Percentiles rank a stretch among this genome's conserved stretches.
These are phyloP conservation scores for Aspidapion aeneum DNA, from an alignment of 2,888 invertebrate species.

Conservation along the genomic window DNA sequence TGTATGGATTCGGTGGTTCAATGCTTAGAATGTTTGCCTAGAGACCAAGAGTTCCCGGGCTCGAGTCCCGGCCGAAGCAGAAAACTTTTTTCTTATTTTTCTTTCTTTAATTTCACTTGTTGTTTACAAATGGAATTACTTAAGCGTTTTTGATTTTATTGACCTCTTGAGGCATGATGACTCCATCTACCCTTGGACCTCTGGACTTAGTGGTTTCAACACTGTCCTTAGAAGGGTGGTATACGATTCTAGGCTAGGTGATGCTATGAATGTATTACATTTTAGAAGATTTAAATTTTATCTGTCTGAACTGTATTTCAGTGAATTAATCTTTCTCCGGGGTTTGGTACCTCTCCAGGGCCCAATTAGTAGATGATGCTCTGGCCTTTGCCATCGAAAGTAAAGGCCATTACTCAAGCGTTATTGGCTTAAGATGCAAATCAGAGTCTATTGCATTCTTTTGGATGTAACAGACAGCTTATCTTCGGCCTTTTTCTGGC, in stretches of 20 bases:
- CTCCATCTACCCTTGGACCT: conserved; percentile 71
- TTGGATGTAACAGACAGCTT: no score
- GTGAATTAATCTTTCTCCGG: conserved; percentile 44
- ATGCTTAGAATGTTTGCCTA: no score
- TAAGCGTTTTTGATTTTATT: conserved; percentile 58
- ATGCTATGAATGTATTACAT: no score
- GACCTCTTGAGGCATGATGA: conserved; percentile 64
- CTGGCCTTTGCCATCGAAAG: conserved; percentile 59
- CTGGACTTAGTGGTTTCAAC: conserved; percentile 47
- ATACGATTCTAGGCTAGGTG: conserved; percentile 20
- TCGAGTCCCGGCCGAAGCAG: no score
- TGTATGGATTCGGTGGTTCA: conserved; percentile 63
- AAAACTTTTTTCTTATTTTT: no score
- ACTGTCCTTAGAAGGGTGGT: conserved; percentile 26
- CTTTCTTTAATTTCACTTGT: no score
- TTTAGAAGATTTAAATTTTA: background rate
- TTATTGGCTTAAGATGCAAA: no score
- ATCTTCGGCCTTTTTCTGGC: no score
- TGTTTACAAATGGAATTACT: conserved; percentile 50
- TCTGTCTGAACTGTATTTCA: no score
- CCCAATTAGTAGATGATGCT: conserved; percentile 74
- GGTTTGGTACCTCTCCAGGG: conserved; percentile 65
- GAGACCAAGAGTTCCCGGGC: no score
- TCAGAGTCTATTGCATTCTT: no score
- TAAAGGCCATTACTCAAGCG: conserved; percentile 49